Evolutionary conservation across 2,888 invertebrate genomes (phyloP).

Genomic region (Scaeva pyrastri): DNA sequence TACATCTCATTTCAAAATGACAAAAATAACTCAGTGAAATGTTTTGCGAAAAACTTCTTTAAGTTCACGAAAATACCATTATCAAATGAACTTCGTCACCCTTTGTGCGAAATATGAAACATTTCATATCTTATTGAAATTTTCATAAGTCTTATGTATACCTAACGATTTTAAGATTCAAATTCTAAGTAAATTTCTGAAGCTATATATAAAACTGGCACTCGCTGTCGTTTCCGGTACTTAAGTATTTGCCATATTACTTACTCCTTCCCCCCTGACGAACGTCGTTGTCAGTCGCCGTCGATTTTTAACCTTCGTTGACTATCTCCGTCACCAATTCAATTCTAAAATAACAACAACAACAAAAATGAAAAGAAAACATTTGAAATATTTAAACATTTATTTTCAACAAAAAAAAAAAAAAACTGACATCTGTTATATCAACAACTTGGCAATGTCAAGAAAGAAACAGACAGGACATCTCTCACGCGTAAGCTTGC

Average conservation of each 20-base stretch:
- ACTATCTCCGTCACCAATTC: conserved; percentile 44
- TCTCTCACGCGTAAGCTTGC: background rate
- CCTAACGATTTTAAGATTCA: conserved; percentile 1
- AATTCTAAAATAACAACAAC: conserved; percentile 50
- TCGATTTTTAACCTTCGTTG: conserved; percentile 12
- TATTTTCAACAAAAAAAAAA: too few species aligned
- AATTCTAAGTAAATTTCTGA: background rate
- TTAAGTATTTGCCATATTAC: conserved; percentile 48
- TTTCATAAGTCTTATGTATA: background rate
- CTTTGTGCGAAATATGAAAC: conserved; percentile 30
- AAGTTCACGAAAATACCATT: conserved; percentile 38
- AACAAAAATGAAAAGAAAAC: conserved; percentile 17
- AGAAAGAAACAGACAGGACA: conserved; percentile 11
- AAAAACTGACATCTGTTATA: conserved; percentile 47
- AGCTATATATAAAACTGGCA: background rate
- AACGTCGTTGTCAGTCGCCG: background rate
- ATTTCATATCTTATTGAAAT: background rate
- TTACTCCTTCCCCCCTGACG: background rate
- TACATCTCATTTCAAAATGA: conserved; percentile 11
- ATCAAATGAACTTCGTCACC: conserved; percentile 59
- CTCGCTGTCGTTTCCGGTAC: conserved; percentile 64
- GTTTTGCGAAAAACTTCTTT: background rate
- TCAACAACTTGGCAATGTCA: conserved; percentile 48
- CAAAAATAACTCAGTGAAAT: conserved; percentile 27
- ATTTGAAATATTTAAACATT: conserved; percentile 74